phyloP scores from a whole-genome alignment of 30 jellyfish, hydroid and myxozoan genomes.

The Euphysa ruthae region DNA sequence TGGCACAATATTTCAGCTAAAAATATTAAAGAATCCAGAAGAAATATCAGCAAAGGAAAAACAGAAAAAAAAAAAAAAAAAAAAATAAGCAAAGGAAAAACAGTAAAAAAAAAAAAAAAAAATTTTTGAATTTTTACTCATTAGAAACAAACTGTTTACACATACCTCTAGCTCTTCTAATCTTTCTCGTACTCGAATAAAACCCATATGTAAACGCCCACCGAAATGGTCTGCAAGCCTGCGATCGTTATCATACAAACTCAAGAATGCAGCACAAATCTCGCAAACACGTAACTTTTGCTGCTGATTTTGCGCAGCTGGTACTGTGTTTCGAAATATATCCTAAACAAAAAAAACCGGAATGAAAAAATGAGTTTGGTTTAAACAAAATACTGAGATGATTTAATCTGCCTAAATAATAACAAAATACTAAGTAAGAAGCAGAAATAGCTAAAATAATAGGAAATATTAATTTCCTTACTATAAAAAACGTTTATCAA shows the following conservation, averaged over 20 bases:
- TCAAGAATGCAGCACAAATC: constrained; percentile 94
- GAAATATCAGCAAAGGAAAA: background rate
- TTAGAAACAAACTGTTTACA: background rate
- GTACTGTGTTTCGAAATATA: constrained; percentile 63
- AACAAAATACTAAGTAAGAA: too few relatives aligned
- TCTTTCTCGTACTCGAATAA: constrained; percentile 80
- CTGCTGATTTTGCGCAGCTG: constrained; percentile 91
- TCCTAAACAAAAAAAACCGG: constrained; percentile 57
- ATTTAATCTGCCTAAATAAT: too few relatives aligned
- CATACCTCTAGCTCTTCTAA: constrained; percentile 68
- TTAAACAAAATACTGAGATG: too few relatives aligned
- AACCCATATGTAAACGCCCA: constrained; percentile 97
- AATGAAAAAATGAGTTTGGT: too few relatives aligned
- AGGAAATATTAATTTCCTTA: too few relatives aligned
- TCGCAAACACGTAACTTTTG: constrained; percentile 96
- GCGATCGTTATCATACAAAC: constrained; percentile 94
- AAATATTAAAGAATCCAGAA: background rate
- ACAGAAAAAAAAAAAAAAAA: background rate
- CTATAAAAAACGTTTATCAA: too few relatives aligned
- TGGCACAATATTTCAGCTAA: too few relatives aligned
- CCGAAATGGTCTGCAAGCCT: constrained; percentile 98
- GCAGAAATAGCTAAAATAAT: too few relatives aligned
- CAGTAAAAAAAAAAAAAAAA: background rate
- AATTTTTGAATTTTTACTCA: background rate
- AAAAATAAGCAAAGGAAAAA: background rate